Conservation (phyloP, 2,888 invertebrate genomes). For the Anoplius nigerrimus region DNA sequence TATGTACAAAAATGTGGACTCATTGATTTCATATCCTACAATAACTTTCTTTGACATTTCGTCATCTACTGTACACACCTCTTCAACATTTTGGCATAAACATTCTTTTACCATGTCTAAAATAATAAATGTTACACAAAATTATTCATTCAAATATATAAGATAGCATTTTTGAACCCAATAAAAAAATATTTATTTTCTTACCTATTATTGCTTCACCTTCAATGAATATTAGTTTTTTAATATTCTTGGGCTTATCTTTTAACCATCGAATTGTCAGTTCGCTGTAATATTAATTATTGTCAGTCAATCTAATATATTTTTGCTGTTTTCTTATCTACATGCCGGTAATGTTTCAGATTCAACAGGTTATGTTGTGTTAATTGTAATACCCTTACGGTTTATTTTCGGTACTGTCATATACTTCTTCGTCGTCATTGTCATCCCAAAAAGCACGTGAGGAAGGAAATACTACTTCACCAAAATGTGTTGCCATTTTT, state of each 20-base stretch:
- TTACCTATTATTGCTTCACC: slow-evolving; percentile 64
- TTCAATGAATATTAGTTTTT: slow-evolving; percentile 64
- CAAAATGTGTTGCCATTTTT: slow-evolving; percentile 65
- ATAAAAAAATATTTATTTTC: slow-evolving; percentile 12
- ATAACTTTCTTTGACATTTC: slow-evolving; percentile 54
- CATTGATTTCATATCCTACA: slow-evolving; percentile 56
- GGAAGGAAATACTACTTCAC: slow-evolving; percentile 67
- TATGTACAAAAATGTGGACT: slow-evolving; percentile 58
- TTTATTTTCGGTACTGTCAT: slow-evolving; percentile 35
- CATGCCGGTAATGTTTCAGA: background rate
- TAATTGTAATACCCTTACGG: slow-evolving; percentile 38
- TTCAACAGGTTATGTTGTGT: background rate
- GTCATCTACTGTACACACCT: slow-evolving; percentile 58
- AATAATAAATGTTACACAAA: slow-evolving; percentile 9
- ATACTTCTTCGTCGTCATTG: slow-evolving; percentile 63
- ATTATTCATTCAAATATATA: background rate
- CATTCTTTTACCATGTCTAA: slow-evolving; percentile 57
- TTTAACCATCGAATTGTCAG: slow-evolving; percentile 62
- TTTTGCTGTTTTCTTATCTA: background rate
- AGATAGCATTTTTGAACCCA: slow-evolving; percentile 4
- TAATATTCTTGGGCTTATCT: slow-evolving; percentile 55
- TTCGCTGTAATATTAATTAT: slow-evolving; percentile 48
- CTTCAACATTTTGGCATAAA: slow-evolving; percentile 48
- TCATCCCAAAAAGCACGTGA: slow-evolving; percentile 72
- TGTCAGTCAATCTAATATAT: slow-evolving; percentile 15